Percentiles rank a stretch among this genome's conserved stretches.
These are phyloP conservation scores for Cepaea nemoralis DNA, from an alignment of 1,140 invertebrate species.

Conservation along the genomic window DNA sequence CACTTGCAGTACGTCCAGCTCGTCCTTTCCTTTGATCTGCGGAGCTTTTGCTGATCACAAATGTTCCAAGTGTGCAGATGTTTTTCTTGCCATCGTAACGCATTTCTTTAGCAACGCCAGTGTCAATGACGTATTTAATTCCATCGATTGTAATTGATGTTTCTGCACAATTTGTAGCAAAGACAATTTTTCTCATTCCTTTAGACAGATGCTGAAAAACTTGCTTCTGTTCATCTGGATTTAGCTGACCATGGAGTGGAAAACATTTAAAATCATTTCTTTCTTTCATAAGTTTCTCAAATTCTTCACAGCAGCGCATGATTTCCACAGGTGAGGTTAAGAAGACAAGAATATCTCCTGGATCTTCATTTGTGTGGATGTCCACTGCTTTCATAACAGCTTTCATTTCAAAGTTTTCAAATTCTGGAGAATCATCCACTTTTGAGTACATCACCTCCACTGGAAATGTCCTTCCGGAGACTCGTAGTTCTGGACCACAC, in stretches of 20 bases:
- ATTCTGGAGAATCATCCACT: constrained; percentile 86
- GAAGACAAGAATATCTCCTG: constrained; percentile 96
- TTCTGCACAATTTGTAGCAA: constrained; percentile 70
- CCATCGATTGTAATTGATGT: constrained; percentile 70
- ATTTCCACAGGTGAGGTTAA: constrained; percentile 78
- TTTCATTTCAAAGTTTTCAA: constrained; percentile 91
- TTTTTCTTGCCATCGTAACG: constrained; percentile 62
- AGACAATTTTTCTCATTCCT: constrained; percentile 65
- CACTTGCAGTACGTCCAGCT: constrained; percentile 62
- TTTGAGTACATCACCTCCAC: constrained; percentile 91
- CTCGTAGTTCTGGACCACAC: constrained; percentile 93
- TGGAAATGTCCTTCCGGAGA: constrained; percentile 86
- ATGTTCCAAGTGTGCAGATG: constrained; percentile 55
- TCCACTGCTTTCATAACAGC: constrained; percentile 94
- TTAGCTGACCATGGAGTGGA: constrained; percentile 95
- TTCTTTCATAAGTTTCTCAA: constrained; percentile 37
- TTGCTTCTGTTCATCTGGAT: constrained; percentile 91
- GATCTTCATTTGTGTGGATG: constrained; percentile 89
- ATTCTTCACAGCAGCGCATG: constrained; percentile 56
- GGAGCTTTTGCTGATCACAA: constrained; percentile 59
- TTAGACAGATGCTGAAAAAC: constrained; percentile 56
- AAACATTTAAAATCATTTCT: constrained; percentile 52
- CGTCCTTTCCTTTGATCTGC: constrained; percentile 68
- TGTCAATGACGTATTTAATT: constrained; percentile 68
- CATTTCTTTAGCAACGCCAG: constrained; percentile 66